phyloP scores from a whole-genome alignment of 1,140 invertebrate genomes.

The Whitmania pigra region DNA sequence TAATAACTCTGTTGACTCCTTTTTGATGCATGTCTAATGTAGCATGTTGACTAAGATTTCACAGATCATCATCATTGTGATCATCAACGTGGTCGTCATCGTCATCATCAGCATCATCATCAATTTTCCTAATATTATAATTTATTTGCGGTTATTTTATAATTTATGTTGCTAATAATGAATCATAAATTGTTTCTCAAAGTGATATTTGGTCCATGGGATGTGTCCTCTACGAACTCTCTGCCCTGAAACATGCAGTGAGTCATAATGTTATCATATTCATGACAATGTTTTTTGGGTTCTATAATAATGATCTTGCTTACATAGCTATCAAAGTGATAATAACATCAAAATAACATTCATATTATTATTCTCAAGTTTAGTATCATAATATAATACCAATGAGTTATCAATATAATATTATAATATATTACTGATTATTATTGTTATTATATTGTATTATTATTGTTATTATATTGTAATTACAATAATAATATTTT shows the following conservation, averaged over 20 bases:
- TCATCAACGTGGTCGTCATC: not conserved
- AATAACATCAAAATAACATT: too few species aligned
- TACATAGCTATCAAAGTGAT: too few species aligned
- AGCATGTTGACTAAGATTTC: too few species aligned
- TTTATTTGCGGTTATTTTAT: not conserved
- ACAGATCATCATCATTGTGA: not conserved
- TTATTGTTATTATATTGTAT: too few species aligned
- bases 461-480: too few species aligned
- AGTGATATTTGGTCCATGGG: conserved; percentile 48
- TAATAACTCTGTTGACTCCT: too few species aligned
- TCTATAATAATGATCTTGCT: not conserved
- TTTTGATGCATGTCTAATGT: too few species aligned
- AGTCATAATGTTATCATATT: conserved; percentile 26
- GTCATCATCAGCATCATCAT: not conserved
- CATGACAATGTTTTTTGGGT: not conserved
- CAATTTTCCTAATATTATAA: not conserved
- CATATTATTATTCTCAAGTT: too few species aligned
- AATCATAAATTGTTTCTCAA: not conserved
- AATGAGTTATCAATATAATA: too few species aligned
- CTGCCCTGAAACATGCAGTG: conserved; percentile 47
- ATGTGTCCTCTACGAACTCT: conserved; percentile 47
- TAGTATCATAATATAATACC: too few species aligned
- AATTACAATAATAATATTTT: too few species aligned
- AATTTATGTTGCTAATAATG: not conserved
- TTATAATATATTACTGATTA: too few species aligned